Conservation (phyloP, 2,113 vertebrate species). For the Callospermophilus lateralis region DNA sequence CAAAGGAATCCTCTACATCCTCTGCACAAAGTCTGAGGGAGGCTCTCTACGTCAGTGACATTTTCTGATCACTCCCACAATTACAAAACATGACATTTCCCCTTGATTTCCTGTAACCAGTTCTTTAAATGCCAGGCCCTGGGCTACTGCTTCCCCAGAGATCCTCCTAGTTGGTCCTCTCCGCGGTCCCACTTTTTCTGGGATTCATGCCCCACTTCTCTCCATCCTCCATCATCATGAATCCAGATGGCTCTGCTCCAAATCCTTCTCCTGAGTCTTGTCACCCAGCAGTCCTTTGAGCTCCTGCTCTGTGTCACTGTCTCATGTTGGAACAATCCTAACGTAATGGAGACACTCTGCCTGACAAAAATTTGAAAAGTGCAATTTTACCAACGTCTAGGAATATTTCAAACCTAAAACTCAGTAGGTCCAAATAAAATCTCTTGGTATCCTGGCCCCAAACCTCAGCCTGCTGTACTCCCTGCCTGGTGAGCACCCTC, state of each 20-base stretch:
- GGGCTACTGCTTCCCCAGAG: no score
- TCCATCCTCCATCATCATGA: background rate
- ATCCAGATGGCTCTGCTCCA: background rate
- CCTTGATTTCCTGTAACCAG: background rate
- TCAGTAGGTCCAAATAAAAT: background rate
- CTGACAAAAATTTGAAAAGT: background rate
- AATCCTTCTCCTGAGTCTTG: background rate
- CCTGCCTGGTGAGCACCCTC: background rate
- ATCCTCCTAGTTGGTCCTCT: no score
- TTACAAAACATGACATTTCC: no score
- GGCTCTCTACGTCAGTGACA: fast-evolving
- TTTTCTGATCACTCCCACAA: background rate
- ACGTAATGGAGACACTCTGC: background rate
- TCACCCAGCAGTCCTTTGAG: background rate
- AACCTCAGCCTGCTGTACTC: fast-evolving
- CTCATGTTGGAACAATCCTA: background rate
- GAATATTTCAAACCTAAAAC: background rate
- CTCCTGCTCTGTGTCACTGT: no score
- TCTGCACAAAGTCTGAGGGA: fast-evolving
- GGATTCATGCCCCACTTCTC: background rate
- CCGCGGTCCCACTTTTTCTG: fast-evolving
- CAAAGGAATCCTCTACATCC: background rate
- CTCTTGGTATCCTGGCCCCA: background rate
- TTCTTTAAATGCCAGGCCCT: background rate
- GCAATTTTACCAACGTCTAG: background rate